phyloP scores from a whole-genome alignment of 2,113 vertebrate species.

The Arvicanthis niloticus region DNA sequence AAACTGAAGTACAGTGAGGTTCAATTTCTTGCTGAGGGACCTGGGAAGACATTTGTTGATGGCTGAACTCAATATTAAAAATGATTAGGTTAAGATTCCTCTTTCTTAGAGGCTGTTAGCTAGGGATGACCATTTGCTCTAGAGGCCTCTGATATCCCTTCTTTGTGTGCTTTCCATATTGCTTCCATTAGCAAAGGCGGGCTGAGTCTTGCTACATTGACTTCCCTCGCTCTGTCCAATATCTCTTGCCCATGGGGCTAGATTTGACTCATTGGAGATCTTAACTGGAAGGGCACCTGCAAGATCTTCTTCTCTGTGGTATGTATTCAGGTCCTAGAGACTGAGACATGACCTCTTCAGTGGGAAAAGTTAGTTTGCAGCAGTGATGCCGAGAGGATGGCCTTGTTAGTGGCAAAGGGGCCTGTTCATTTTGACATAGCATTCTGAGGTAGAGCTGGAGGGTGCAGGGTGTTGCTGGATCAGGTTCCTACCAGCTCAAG shows the following conservation, averaged over 20 bases:
- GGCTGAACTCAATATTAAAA: background rate
- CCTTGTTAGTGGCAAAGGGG: too few species aligned
- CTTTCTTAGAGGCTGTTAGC: background rate
- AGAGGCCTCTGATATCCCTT: fast-evolving
- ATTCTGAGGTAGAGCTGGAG: background rate
- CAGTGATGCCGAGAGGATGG: background rate
- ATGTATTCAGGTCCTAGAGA: background rate
- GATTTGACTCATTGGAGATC: background rate
- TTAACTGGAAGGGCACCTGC: background rate
- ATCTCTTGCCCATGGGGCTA: background rate
- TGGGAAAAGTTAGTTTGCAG: background rate
- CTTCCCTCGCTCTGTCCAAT: background rate
- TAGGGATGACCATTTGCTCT: background rate
- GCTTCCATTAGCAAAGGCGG: background rate
- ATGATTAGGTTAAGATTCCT: background rate
- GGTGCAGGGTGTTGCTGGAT: background rate
- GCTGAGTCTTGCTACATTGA: too few species aligned
- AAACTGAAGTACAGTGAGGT: background rate
- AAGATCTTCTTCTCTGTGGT: background rate
- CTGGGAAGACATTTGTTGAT: background rate
- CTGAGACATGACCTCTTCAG: background rate
- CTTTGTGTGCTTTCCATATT: background rate
- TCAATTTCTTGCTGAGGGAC: background rate
- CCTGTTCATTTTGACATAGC: background rate
- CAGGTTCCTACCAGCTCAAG: background rate